Evolutionary conservation across 2,113 vertebrate genomes (phyloP), one percentile per base, ranked within the genome.

Genomic region (Labeo rohita): DNA sequence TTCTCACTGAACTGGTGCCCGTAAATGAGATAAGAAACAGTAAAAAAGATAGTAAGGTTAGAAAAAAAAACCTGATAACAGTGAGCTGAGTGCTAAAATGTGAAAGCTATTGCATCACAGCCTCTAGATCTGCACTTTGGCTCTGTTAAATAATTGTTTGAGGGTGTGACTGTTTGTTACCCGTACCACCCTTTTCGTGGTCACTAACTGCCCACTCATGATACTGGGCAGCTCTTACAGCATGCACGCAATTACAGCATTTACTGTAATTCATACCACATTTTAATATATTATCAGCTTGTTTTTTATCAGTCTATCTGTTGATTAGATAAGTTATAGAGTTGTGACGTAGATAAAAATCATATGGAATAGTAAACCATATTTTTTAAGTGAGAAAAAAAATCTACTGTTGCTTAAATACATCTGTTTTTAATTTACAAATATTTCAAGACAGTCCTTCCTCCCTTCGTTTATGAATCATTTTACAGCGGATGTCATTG

Each of bases 401-500:
- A 83, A 34, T 45, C 34, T 56, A 13, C 43, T 18, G 6, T 88
- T 76, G 56, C n/a, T 23, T 80, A 75, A 72, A 72, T 43, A 21
- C 85, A 84, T 84, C 76, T 89, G 87, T 70, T 89, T 88, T 75
- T 75, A 50, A 86, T 89, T 89, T n/a, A 49, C 70, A 66, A 43
- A 18, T 86, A 7, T 56, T 28, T 79, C 50, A 77, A 56, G 54
- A 77, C 47, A 34, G 28, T 15, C 50, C n/a, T 16, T 2, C 63
- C 63, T 15, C 63, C 11, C 28, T 28, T 13, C 2, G 66, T 70
- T 56, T 59, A 39, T 36, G 54, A 78, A 78, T 76, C 74, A 76
- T 8, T 50, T 50, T 8, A 8, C 47, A 56, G 54, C 16, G 16
- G 54, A 56, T 11, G 12, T 13, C 1, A 39, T 12, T 28, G n/a